Base-by-base conservation (phyloP, 2,888 invertebrate genomes). In the Copidosoma aretas region DNA sequence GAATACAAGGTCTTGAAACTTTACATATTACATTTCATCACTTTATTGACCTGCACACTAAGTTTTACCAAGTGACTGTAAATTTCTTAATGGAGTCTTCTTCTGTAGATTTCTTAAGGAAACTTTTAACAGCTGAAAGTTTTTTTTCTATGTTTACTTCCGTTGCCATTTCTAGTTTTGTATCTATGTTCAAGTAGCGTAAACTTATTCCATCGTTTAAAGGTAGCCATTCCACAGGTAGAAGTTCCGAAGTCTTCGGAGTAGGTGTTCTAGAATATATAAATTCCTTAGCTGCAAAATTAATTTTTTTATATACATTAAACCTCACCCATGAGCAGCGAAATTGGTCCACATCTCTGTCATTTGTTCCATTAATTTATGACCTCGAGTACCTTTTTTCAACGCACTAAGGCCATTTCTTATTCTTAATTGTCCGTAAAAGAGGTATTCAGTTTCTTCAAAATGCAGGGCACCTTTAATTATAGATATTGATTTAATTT, bases 361-460 rank as follows among this genome's bases (percentile, higher is more conserved):
- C 43, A 86, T 74, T 58, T 82, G 77, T 49, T 80, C 78, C 1
- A 82, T 80, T 66, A 86, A 80, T 25, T 77, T 79, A 39, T 76
- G 71, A 3, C 75, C 75, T 0, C 57, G 71, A 0, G 73, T 67
- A n/a, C 73, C 75, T 14, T 68, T 63, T 24, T 54, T 24, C 1
- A 69, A 58, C 10, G 73, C 4, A 4, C 69, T 68, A 3, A 77
- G 51, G 0, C 15, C 14, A 39, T 73, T 10, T 17, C 59, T 15
- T 25, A 63, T n/a, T 14, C 65, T 78, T 77, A 57, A 10, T 41
- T 41, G 19, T 8, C 10, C 80, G 82, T 53, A 83, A 83, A 71
- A 87, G 86, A 85, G 64, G 74, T 87, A 87, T 57, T 83, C 84
- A 10, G 87, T 46, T 3, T 87, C 87, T 67, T 87, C 87, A 0